Base-by-base conservation (phyloP, 1,140 invertebrate species). In the Uloborus diversus region DNA sequence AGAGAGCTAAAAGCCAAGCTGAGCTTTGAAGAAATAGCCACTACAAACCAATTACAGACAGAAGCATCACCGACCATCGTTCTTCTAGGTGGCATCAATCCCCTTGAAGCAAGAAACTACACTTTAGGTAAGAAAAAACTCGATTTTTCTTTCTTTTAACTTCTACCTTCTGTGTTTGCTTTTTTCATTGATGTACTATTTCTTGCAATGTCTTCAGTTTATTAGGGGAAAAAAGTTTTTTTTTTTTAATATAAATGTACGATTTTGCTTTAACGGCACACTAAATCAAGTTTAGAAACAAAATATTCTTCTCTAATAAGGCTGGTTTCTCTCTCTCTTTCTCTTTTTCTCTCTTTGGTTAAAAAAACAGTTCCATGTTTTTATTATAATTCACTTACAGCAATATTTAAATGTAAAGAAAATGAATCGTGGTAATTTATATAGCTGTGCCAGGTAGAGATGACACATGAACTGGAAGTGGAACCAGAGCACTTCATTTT, bases 1-100 rank as follows among this genome's bases (percentile, higher is more conserved):
- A 51, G 73, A 66, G 61, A 76, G 0, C 33, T 76, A 11, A 76
- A 76, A 65, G 25, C 73, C 1, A 76, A 53, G 57, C n/a, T 65
- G n/a, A 65, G 27, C 13, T 76, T 76, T 57, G 53, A 59, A n/a
- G 73, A 76, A 27, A 62, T 65, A 47, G 28, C 66, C 5, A 30
- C 61, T 56, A 61, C 35, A 20, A 64, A 14, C 66, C 73, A 76
- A 30, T n/a, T 76, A 9, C 73, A 76, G 25, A 53, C 61, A 9
- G 73, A 66, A 56, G 17, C n/a, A 23, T 76, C 73, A 20, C 73
- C 73, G 3, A 76, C 73, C 5, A 33, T 76, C 1, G 11, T 76
- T 4, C 13, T 65, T 28, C 37, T 76, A 20, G 73, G 73, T 17
- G 73, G 73, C 27, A 65, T 66, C 5, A 76, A 76, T 23, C 73